phyloP scores from a whole-genome alignment of 2,113 vertebrate genomes.

The Casuarius casuarius region DNA sequence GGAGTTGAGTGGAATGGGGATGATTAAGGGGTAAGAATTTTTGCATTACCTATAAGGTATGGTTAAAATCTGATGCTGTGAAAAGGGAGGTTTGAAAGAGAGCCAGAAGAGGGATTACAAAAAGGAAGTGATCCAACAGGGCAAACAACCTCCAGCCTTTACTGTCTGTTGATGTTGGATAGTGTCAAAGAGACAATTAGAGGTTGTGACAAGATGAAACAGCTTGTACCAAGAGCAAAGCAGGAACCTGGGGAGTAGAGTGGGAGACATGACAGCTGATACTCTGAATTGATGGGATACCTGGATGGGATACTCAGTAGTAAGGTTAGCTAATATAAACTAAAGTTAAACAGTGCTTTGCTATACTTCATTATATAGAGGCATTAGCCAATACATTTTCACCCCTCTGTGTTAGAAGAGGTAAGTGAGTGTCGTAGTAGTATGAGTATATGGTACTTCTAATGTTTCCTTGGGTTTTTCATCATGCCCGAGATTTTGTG shows the following conservation, averaged over 20 bases:
- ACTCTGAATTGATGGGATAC: neutral
- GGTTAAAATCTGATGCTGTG: neutral
- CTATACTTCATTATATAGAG: neutral
- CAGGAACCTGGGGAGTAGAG: neutral
- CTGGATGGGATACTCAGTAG: neutral
- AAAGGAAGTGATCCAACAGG: conserved; percentile 30
- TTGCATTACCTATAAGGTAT: conserved; percentile 23
- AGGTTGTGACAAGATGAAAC: conserved; percentile 23
- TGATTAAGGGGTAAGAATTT: conserved; percentile 4
- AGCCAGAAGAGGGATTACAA: neutral
- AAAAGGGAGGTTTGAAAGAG: conserved; percentile 4
- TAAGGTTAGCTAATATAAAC: neutral
- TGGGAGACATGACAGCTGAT: neutral
- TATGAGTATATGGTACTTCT: neutral
- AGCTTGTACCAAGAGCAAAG: neutral
- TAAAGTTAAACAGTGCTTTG: neutral
- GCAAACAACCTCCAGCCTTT: conserved; percentile 34
- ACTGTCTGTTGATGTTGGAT: conserved; percentile 29
- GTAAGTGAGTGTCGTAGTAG: neutral
- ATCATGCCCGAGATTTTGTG: neutral
- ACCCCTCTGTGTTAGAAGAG: neutral
- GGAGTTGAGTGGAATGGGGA: neutral
- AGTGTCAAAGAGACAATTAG: conserved; percentile 13
- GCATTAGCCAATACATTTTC: neutral
- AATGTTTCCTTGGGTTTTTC: neutral